Percentiles rank a stretch among this genome's conserved stretches.
Conservation (phyloP, 2,113 vertebrate species). For the Alectura lathami region DNA sequence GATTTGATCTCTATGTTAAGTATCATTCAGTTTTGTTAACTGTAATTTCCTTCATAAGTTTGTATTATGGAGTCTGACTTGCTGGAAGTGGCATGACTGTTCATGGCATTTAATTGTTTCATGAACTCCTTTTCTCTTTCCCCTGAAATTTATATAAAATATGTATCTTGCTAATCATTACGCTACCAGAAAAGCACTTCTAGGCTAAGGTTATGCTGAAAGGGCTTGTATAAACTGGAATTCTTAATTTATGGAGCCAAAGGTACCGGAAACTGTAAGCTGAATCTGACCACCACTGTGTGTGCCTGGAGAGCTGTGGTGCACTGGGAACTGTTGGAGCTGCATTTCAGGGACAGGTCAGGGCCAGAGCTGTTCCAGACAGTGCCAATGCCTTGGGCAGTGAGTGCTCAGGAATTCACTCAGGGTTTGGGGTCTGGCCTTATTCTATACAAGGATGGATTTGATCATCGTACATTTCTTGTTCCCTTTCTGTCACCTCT, state of each 20-base stretch:
- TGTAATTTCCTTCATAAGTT: neutral
- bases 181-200: neutral
- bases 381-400: neutral
- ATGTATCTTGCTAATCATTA: neutral
- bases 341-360: neutral
- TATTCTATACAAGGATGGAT: accelerated
- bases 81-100: neutral
- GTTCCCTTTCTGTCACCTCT: neutral
- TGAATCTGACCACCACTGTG: neutral
- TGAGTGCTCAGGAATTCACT: accelerated
- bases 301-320: neutral
- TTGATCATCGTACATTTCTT: neutral
- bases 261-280: neutral
- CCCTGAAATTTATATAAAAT: neutral
- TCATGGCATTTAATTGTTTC: neutral
- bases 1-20: neutral
- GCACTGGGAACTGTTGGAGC: neutral
- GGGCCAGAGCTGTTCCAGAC: neutral
- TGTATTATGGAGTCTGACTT: neutral
- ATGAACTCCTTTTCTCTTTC: neutral
- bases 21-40: neutral
- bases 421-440: neutral
- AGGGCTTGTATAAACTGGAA: neutral
- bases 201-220: neutral
- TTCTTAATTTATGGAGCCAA: neutral